Evolutionary conservation across 2,797 vertebrate species (phyloP).

Genomic region (Alca torda): DNA sequence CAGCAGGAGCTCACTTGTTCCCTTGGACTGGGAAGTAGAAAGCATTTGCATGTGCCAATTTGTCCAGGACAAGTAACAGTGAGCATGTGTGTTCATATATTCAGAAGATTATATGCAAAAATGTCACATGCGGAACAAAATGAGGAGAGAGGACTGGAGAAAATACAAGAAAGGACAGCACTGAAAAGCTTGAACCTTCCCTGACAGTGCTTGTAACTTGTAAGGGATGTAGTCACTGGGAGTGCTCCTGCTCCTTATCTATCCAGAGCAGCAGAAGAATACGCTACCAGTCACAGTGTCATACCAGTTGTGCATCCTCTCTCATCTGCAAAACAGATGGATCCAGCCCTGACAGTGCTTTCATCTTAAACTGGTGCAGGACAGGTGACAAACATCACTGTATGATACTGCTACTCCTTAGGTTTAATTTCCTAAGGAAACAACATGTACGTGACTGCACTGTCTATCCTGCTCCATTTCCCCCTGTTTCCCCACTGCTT

Average conservation of each 20-base stretch:
- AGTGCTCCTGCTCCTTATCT: neutral
- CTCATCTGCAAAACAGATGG: neutral
- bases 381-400: neutral
- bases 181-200: neutral
- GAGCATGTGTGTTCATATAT: neutral
- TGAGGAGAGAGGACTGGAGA: neutral
- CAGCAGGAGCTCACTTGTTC: neutral
- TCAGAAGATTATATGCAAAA: neutral
- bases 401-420: neutral
- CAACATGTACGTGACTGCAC: neutral
- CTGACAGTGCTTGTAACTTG: neutral
- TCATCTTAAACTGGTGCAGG: neutral
- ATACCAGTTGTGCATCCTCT: neutral
- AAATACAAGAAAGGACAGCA: neutral
- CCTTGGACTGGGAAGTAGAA: neutral
- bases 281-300: neutral
- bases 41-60: neutral
- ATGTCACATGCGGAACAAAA: neutral
- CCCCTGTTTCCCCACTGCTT: accelerated
- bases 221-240: neutral
- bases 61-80: neutral
- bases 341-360: neutral
- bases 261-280: neutral
- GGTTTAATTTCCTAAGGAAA: neutral
- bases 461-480: neutral